Evolutionary conservation across 2,113 vertebrate species (phyloP).

Genomic region (Muscicapa adusta): DNA sequence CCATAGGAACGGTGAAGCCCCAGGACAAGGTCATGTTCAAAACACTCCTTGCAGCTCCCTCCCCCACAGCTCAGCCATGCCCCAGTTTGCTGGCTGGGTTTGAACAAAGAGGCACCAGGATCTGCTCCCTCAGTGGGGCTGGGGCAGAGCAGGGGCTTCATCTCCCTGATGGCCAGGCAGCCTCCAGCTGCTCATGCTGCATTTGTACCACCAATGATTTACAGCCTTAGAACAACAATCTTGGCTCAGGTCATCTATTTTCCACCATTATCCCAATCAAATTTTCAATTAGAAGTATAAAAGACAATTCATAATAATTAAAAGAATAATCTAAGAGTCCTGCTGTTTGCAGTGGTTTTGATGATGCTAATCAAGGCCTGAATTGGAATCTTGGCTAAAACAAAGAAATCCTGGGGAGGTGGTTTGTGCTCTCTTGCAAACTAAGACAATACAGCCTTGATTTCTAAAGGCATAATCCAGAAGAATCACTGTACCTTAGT

Average conservation of each 20-base stretch:
- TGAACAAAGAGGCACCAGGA: neutral
- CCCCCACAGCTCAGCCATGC: neutral
- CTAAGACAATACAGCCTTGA: no score
- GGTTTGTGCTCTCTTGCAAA: neutral
- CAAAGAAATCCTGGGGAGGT: neutral
- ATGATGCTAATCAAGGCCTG: neutral
- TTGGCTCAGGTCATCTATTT: neutral
- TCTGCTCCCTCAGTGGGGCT: neutral
- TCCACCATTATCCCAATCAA: neutral
- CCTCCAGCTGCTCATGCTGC: neutral
- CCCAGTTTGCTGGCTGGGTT: neutral
- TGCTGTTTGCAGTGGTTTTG: neutral
- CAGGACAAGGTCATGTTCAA: neutral
- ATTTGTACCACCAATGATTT: neutral
- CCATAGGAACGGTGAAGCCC: neutral
- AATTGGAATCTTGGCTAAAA: neutral
- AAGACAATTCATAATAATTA: neutral
- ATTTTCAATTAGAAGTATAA: neutral
- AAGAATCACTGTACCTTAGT: constrained; percentile 81
- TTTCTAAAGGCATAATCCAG: neutral
- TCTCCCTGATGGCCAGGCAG: neutral
- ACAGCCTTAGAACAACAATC: neutral
- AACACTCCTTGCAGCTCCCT: neutral
- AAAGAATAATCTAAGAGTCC: neutral
- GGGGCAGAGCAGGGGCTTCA: neutral